A percentile compares a stretch with the other conserved stretches of the same genome.
These are phyloP conservation scores for Drosophila peninsularis DNA, from an alignment of 2,888 invertebrate genomes.

Conservation along the genomic window DNA sequence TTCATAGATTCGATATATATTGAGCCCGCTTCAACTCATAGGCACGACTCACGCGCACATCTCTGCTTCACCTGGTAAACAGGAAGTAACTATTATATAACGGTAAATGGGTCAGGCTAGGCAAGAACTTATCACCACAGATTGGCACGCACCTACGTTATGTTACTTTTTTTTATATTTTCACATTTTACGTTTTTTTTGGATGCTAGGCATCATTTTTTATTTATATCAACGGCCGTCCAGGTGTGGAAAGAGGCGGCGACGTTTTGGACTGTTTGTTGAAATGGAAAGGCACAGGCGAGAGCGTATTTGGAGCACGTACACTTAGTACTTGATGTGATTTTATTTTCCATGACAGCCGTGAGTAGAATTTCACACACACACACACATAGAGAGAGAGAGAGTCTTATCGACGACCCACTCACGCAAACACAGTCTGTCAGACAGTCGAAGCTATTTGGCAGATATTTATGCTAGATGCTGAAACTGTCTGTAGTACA, in stretches of 20 bases:
- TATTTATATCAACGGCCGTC: conserved; percentile 63
- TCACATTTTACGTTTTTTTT: conserved; percentile 12
- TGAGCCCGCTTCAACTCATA: no score
- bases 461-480: conserved; percentile 66
- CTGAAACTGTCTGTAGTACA: conserved; percentile 15
- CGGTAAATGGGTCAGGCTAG: conserved; percentile 58
- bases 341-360: conserved; percentile 65
- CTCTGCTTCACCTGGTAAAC: conserved; percentile 39
- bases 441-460: conserved; percentile 53
- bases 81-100: conserved; percentile 74
- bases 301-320: conserved; percentile 76
- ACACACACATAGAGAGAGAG: conserved; percentile 31
- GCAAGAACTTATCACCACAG: conserved; percentile 50
- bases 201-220: conserved; percentile 66
- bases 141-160: conserved; percentile 64
- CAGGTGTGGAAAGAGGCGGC: conserved; percentile 23
- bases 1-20: no score
- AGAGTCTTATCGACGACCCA: conserved; percentile 6
- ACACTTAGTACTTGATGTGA: conserved; percentile 68
- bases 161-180: conserved; percentile 9
- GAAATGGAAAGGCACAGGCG: conserved; percentile 77
- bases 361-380: conserved; percentile 43
- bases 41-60: conserved; percentile 46
- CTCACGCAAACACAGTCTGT: conserved; percentile 15
- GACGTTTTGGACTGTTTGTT: conserved; percentile 51